phyloP scores from a whole-genome alignment of 2,113 vertebrate species.

The Coracopsis vasa region DNA sequence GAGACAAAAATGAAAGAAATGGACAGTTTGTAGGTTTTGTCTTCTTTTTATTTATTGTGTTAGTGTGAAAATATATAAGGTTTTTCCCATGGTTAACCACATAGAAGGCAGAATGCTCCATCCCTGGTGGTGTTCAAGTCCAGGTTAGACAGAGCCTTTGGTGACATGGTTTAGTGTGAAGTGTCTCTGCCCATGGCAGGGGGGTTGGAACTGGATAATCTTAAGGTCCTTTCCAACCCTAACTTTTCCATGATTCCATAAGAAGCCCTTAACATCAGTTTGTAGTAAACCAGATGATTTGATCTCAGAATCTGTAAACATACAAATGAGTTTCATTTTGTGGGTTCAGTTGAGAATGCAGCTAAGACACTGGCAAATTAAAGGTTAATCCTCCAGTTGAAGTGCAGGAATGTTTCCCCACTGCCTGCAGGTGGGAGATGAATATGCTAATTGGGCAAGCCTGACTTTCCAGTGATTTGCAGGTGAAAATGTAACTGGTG shows the following conservation, averaged over 20 bases:
- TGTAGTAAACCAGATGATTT: neutral
- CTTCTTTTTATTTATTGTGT: neutral
- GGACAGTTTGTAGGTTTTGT: neutral
- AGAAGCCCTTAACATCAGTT: neutral
- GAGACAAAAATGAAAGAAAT: neutral
- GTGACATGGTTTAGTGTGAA: too few relatives aligned
- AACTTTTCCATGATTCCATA: neutral
- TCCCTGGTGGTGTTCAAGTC: too few relatives aligned
- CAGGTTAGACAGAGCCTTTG: too few relatives aligned
- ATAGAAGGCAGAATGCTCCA: neutral
- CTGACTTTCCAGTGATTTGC: constrained; percentile 57
- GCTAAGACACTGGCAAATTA: neutral
- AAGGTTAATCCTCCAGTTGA: constrained; percentile 21
- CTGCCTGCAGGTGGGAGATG: constrained; percentile 41
- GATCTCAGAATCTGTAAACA: neutral
- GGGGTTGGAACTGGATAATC: too few relatives aligned
- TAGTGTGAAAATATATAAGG: neutral
- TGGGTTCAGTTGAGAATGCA: neutral
- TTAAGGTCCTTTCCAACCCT: too few relatives aligned
- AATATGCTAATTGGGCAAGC: constrained; percentile 60
- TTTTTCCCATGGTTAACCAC: neutral
- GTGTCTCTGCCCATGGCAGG: too few relatives aligned
- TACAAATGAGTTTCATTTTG: accelerated
- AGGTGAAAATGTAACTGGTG: constrained; percentile 74
- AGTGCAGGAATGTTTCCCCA: neutral